Percentiles rank a stretch among this genome's conserved stretches.
Evolutionary conservation across 2,797 vertebrate species (phyloP).

Genomic region (Chlorospingus flavigularis): DNA sequence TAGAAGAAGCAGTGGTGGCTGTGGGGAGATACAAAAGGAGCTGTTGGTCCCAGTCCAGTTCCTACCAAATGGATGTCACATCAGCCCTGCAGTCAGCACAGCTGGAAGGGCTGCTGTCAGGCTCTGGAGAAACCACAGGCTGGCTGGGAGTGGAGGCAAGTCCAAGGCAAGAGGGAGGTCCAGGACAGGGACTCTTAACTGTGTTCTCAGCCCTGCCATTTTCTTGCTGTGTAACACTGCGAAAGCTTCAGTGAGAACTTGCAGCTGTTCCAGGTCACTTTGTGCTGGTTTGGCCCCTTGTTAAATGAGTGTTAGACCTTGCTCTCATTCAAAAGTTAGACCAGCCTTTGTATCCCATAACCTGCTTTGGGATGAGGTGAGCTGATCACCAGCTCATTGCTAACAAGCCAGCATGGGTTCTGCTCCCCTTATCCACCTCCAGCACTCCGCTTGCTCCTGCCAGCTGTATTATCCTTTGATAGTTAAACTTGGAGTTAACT

Average conservation of each 20-base stretch:
- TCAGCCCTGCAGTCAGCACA: background rate
- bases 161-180: background rate
- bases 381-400: background rate
- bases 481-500: background rate
- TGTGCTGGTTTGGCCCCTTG: background rate
- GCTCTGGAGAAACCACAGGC: background rate
- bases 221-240: background rate
- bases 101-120: slow-evolving; percentile 8
- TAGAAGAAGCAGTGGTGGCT: background rate
- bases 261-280: background rate
- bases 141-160: background rate
- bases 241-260: background rate
- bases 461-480: background rate
- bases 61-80: background rate
- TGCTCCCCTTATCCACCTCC: background rate
- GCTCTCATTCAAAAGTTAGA: background rate
- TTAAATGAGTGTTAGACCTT: background rate
- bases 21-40: background rate
- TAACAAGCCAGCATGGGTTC: background rate
- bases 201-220: slow-evolving; percentile 6
- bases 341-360: background rate
- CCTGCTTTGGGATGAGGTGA: background rate
- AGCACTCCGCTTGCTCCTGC: background rate
- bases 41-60: slow-evolving; percentile 22
- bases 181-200: background rate